These are phyloP conservation scores for Pseudonaja textilis DNA, from an alignment of 2,113 vertebrate species.

Conservation along the genomic window DNA sequence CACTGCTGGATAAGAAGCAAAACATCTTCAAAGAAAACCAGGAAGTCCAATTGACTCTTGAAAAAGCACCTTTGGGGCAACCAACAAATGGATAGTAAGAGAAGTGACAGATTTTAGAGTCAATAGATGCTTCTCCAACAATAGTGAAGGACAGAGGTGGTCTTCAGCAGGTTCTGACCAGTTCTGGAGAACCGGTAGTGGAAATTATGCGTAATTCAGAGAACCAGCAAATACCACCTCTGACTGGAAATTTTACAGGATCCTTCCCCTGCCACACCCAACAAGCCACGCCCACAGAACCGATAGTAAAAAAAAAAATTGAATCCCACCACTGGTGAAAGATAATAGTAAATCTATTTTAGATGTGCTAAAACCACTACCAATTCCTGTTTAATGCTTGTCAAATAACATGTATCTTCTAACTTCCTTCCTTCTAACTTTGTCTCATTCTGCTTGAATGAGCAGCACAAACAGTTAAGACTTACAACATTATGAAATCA, in stretches of 20 bases:
- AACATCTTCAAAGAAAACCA: no score
- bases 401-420: not conserved
- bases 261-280: no score
- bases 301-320: no score
- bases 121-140: not conserved
- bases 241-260: no score
- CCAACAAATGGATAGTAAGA: constrained; percentile 13
- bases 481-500: constrained; percentile 41
- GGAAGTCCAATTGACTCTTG: no score
- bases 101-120: not conserved
- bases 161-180: no score
- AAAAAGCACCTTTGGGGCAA: not conserved
- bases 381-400: accelerated
- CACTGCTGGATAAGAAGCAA: no score
- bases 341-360: accelerated
- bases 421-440: not conserved
- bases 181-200: no score
- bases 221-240: no score
- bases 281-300: no score
- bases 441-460: not conserved
- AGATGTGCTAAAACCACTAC: accelerated
- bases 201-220: no score
- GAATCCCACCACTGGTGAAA: not conserved
- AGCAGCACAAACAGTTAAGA: constrained; percentile 37
- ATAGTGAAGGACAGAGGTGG: not conserved